Evolutionary conservation across 2,797 vertebrate species (phyloP), one percentile per base, ranked within the genome.

Genomic region (Avahi laniger): DNA sequence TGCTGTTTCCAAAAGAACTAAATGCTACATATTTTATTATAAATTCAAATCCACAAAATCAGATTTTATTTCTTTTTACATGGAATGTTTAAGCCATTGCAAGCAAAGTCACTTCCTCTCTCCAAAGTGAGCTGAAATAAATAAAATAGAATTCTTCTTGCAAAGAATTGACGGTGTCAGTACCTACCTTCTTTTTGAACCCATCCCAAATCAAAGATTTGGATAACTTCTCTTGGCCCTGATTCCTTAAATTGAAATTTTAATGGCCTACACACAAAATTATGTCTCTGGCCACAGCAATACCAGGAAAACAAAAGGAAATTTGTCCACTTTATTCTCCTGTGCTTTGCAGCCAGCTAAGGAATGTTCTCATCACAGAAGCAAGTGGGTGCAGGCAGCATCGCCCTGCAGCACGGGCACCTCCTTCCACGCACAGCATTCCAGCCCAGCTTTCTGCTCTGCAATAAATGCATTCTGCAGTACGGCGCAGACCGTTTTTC

Each of bases 311-410:
- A 0, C 4, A 76, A 35, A 0, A 79, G 7, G 46, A 80, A 57
- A n/a, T 50, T 67, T 63, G 67, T 79, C 92, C 33, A 52, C 35
- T 94, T 41, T 28, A 94, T 30, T 54, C 20, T 69, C 82, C 92
- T 1, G 43, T 1, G 81, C 92, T 93, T 94, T 76, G 43, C 38
- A 95, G 75, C 4, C 83, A 59, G 22, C 14, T 33, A 54, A 95
- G 93, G 96, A 98, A 97, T 97, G 92, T 80, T 90, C 57, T 59
- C 95, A 78, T 95, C 95, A 79, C 95, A 96, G 94, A 78, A 90
- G 57, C 15, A 91, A 93, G 98, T 98, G 96, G 97, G 98, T 54
- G 26, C 11, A 38, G 93, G 90, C 96, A 89, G 72, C 50, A 65
- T n/a, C 84, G 33, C 17, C 63, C 63, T 82, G 9, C 86, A 93